These are phyloP conservation scores for Heliconius congener DNA, from an alignment of 1,140 invertebrate genomes.

Conservation along the genomic window DNA sequence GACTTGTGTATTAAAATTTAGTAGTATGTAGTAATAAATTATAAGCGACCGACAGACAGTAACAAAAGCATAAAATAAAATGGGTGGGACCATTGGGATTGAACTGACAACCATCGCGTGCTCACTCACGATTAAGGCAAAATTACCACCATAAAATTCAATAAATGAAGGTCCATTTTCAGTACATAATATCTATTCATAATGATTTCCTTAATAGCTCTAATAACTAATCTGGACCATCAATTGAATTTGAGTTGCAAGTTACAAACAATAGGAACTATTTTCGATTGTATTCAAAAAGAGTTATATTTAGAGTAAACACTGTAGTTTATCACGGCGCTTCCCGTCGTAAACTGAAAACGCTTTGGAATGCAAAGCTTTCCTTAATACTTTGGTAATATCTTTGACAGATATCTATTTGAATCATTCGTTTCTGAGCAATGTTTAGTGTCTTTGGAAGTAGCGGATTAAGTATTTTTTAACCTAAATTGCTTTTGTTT, in stretches of 20 bases:
- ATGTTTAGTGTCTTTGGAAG: not conserved
- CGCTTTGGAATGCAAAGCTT: slow-evolving; percentile 26
- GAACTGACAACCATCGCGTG: not conserved
- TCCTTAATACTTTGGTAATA: slow-evolving; percentile 19
- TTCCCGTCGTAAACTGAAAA: slow-evolving; percentile 35
- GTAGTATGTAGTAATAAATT: no score
- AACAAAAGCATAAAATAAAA: not conserved
- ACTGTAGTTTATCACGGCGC: slow-evolving; percentile 26
- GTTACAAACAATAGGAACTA: not conserved
- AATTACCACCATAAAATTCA: slow-evolving; percentile 14
- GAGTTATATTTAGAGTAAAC: slow-evolving; percentile 17
- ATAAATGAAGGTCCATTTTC: not conserved
- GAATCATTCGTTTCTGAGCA: not conserved
- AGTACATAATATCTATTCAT: slow-evolving; percentile 3
- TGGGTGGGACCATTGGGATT: not conserved
- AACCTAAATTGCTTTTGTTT: not conserved
- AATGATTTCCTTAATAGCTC: not conserved
- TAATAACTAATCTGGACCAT: not conserved
- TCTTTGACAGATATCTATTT: slow-evolving; percentile 10
- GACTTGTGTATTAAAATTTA: no score
- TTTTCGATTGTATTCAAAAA: not conserved
- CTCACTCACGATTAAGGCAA: not conserved
- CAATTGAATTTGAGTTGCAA: not conserved
- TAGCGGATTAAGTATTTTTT: not conserved
- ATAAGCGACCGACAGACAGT: no score